Percentiles rank a stretch among this genome's conserved stretches.
Conservation (phyloP, 2,113 vertebrate genomes). For the Tamias sibiricus region DNA sequence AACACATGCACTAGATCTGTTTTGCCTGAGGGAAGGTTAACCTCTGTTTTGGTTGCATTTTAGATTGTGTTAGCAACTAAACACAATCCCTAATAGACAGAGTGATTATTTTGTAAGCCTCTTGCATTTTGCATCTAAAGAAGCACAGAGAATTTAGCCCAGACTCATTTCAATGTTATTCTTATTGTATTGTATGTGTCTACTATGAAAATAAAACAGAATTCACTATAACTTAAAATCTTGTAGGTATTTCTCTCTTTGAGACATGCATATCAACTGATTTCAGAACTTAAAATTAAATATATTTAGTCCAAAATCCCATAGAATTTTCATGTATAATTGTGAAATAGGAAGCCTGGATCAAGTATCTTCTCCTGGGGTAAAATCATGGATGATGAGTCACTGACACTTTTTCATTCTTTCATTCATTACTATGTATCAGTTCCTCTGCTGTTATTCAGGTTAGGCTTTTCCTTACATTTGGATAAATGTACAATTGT, state of each 20-base stretch:
- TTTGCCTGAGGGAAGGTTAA: not conserved
- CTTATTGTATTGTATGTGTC: not conserved
- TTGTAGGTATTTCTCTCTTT: not conserved
- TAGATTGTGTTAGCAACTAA: not conserved
- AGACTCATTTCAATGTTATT: not conserved
- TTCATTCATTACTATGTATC: not conserved
- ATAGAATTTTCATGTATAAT: not conserved
- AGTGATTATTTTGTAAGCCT: not conserved
- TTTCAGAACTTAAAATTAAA: not conserved
- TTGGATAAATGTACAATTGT: not conserved
- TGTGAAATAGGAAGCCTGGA: not conserved
- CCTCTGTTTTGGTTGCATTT: not conserved
- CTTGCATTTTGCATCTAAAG: constrained; percentile 1
- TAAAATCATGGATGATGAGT: not conserved
- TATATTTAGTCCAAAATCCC: not conserved
- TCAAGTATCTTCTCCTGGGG: not conserved
- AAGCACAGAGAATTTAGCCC: not conserved
- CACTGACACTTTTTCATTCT: not conserved
- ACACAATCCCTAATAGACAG: not conserved
- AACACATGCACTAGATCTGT: not conserved
- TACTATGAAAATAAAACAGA: not conserved
- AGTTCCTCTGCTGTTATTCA: not conserved
- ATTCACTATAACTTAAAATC: not conserved
- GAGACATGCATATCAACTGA: not conserved
- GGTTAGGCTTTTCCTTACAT: not conserved